phyloP scores from a whole-genome alignment of 2,888 invertebrate genomes.

The Chrysopilus asiliformis region DNA sequence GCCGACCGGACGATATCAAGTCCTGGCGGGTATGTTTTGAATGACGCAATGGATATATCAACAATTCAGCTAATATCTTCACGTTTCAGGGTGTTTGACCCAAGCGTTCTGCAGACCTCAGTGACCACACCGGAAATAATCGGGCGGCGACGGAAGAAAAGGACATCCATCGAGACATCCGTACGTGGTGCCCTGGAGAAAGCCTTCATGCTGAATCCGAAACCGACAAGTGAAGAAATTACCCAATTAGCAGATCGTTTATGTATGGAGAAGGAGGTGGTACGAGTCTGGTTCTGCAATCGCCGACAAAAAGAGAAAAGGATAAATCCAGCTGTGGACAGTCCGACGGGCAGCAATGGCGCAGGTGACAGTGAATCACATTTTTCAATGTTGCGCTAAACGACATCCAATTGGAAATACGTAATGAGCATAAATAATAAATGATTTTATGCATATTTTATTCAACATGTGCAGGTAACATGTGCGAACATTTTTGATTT shows the following conservation, averaged over 20 bases:
- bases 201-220: conserved; percentile 87
- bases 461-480: too few species aligned
- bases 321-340: conserved; percentile 73
- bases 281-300: conserved; percentile 89
- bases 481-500: too few species aligned
- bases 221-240: conserved; percentile 95
- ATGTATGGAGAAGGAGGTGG: conserved; percentile 95
- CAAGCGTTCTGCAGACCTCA: conserved; percentile 48
- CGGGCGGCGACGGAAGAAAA: conserved; percentile 87
- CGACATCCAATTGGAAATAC: not conserved
- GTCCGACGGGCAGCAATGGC: conserved; percentile 52
- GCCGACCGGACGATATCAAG: conserved; percentile 72
- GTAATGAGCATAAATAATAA: too few species aligned
- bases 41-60: too few species aligned
- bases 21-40: conserved; percentile 42
- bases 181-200: conserved; percentile 92
- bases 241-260: conserved; percentile 82
- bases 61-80: too few species aligned
- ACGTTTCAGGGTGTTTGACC: conserved; percentile 29
- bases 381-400: conserved; percentile 28
- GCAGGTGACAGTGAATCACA: conserved; percentile 30
- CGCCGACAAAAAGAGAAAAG: conserved; percentile 93
- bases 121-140: conserved; percentile 77
- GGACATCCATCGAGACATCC: conserved; percentile 90
- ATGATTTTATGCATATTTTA: too few species aligned